Conservation (phyloP, 1,140 invertebrate species). For the Nebria ingens region DNA sequence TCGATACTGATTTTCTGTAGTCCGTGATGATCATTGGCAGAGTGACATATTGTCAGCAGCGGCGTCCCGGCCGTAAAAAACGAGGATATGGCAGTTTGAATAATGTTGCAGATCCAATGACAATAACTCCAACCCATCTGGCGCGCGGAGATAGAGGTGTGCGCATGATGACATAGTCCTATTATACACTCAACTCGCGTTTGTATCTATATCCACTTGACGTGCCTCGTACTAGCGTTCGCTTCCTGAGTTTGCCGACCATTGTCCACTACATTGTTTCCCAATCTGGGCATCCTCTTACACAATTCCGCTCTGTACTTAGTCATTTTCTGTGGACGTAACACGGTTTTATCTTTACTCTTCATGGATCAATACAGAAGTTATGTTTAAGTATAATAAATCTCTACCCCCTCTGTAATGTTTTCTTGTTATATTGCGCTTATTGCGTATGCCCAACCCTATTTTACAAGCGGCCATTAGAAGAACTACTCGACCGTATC, state of each 20-base stretch:
- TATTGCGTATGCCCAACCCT: neutral
- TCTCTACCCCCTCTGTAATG: neutral
- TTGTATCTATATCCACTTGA: neutral
- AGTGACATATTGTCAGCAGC: neutral
- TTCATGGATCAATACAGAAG: neutral
- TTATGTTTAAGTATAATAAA: neutral
- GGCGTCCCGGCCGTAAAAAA: neutral
- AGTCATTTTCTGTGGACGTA: neutral
- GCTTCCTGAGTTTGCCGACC: neutral
- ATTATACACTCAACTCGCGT: neutral
- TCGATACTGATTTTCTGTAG: too few relatives aligned
- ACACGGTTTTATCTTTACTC: too few relatives aligned
- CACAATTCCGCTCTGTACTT: neutral
- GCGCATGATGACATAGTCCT: neutral
- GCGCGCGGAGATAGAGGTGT: neutral
- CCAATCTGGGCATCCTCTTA: neutral
- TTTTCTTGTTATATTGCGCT: slow-evolving; percentile 2
- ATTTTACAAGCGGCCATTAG: neutral
- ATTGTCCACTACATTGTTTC: neutral
- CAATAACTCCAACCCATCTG: neutral
- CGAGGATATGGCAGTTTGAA: neutral
- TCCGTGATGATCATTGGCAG: neutral
- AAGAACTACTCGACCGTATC: neutral
- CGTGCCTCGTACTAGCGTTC: neutral
- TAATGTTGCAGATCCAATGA: neutral